Evolutionary conservation across 2,797 vertebrate genomes (phyloP), one percentile per base, ranked within the genome.

Genomic region (Lutjanus campechanus): DNA sequence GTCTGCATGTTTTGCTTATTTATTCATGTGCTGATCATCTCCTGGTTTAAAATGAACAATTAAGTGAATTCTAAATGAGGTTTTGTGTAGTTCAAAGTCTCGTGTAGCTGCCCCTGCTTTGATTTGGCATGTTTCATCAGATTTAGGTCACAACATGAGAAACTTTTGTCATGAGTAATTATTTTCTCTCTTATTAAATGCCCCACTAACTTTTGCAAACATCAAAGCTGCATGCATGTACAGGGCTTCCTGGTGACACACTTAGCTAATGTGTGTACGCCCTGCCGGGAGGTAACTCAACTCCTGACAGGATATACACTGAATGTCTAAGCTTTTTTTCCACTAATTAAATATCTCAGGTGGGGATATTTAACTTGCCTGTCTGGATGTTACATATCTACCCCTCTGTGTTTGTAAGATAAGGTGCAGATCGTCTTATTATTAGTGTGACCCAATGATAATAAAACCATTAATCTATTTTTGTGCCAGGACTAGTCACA

Each of bases 191-290:
- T 59, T 49, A 60, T 76, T 73, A 78, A 76, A 71, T 78, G 50
- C 12, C 8, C 13, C 55, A 64, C 20, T 79, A 79, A 85, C 49
- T 85, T 80, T 76, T 73, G 55, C 17, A 74, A 65, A 83, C 64
- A 67, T 64, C 41, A 68, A 63, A 43, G 63, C 73, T 78, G 51
- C 62, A 17, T 78, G 51, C 62, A 17, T 73, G 64, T 44, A 22
- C 54, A 75, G 50, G 44, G 64, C 71, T 82, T 79, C 50, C 61
- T 69, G 79, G 62, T 89, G 78, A 72, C 81, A 85, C 66, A 74
- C 61, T 73, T 71, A 61, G 22, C 70, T 50, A 69, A 74, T 69
- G 72, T 77, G 74, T 7, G 20, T 29, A 73, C 50, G 43, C 73
- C 71, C 76, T 72, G 74, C 53, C 8, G 13, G 54, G 72, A 75